Base-by-base conservation (phyloP, 2,888 invertebrate species). In the Erannis defoliaria region DNA sequence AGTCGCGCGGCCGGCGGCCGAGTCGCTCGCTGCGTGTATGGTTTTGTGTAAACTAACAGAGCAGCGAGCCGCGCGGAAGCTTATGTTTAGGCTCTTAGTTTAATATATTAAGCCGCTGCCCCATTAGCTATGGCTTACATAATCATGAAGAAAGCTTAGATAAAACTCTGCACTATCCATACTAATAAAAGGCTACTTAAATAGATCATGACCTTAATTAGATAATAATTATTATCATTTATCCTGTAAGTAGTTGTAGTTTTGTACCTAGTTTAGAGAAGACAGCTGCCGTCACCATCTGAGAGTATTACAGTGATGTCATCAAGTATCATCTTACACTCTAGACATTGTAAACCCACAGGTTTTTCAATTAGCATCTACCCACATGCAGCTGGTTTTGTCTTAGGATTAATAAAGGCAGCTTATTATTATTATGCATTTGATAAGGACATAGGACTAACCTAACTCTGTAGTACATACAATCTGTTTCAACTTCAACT, bases 291-390 rank as follows among this genome's bases (percentile, higher is more conserved):
- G 23, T 12, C 31, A n/a, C n/a, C 18, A 16, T 16, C 5, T 6
- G 18, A 18, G 43, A 31, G 18, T 29, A 12, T 10, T 16, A 35
- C 14, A 21, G n/a, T 21, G 48, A 48, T 48, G 33, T 48, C 35
- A 48, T 33, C 10, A 5, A 19, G 10, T 19, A 40, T 40, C 40
- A 19, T 18, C 6, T 31, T 18, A 31, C 18, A 21, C 9, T 26
- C 26, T 31, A 45, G 45, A 16, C n/a, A 23, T 43, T 26, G 26
- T 16, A 45, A 16, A 16, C 42, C 23, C n/a, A 42, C 45, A 29
- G 26, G 31, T 40, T 10, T 42, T 33, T 40, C 57, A 53, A 40
- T 42, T 42, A 53, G 19, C 21, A 9, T 19, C 53, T 12, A 31
- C 53, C 31, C 42, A 53, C 31, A 42, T 18, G 18, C 9, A 42